phyloP scores from a whole-genome alignment of 1,140 invertebrate genomes.

The Gryllus bimaculatus region DNA sequence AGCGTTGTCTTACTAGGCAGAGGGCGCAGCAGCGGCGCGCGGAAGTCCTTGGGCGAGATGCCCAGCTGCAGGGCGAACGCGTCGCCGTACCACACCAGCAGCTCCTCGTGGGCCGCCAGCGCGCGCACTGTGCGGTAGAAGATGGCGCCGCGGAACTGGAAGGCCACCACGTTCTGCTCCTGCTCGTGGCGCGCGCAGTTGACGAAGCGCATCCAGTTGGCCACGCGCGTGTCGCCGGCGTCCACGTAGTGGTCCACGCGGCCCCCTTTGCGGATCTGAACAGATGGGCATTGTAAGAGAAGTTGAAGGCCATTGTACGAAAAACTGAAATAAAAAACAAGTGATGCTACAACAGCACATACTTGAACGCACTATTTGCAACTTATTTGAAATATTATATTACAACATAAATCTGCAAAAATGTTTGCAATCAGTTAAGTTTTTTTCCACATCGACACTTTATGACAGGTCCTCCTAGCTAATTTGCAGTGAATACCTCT shows the following conservation, averaged over 20 bases:
- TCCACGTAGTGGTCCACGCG: conserved; percentile 35
- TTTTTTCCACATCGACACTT: too few species aligned
- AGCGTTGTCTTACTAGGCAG: neutral
- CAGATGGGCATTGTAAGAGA: neutral
- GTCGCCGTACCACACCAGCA: conserved; percentile 46
- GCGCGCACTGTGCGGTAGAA: conserved; percentile 44
- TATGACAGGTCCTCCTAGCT: too few species aligned
- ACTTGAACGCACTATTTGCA: too few species aligned
- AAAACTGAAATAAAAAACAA: neutral
- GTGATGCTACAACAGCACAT: too few species aligned
- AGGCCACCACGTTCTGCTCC: conserved; percentile 47
- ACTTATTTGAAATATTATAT: too few species aligned
- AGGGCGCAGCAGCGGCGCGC: neutral
- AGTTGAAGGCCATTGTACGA: neutral
- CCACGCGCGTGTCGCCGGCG: conserved; percentile 33
- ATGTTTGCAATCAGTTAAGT: too few species aligned
- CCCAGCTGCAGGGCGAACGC: conserved; percentile 36
- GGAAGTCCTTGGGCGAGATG: conserved; percentile 22
- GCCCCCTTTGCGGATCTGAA: conserved; percentile 24
- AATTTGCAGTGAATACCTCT: too few species aligned
- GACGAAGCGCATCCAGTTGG: conserved; percentile 51
- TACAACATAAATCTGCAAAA: too few species aligned
- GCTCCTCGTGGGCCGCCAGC: conserved; percentile 39
- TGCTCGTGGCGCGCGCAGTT: conserved; percentile 42
- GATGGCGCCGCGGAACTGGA: conserved; percentile 43